Base-by-base conservation (phyloP, 2,113 vertebrate genomes). In the Pseudonaja textilis region DNA sequence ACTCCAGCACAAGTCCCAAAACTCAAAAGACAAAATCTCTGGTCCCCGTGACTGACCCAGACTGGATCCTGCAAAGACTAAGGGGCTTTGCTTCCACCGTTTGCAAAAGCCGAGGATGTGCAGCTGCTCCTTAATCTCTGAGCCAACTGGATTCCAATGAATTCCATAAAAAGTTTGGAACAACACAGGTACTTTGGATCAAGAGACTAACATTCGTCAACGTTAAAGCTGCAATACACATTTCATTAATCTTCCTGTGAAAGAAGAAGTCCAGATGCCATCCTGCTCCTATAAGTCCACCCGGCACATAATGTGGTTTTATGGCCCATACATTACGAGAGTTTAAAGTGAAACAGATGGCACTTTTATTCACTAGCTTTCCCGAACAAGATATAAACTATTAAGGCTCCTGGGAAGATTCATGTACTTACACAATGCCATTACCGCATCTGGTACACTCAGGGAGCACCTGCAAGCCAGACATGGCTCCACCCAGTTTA, bases 361-460 rank as follows among this genome's bases (percentile, higher is more conserved):
- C 20, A 45, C 26, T 56, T 87, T 87, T 85, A 90, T 87, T 59
- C 25, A 18, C 86, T 86, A 52, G 42, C 39, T 92, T 74, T 57
- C 34, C 6, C 81, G 55, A 87, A 74, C 16, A 47, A 45, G 90
- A 87, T 29, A 11, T 11, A 0, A 0, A 14, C 3, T 16, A 0
- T 0, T 25, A 12, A 89, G 54, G 50, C 55, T 50, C 4, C 64
- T 0, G 0, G 20, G 1, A 0, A 4, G 87, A 2, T 0, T 34
- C 0, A 2, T 23, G 22, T 97, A 99, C 99, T 99, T 93, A 99
- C 99, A 99, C 99, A 2, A 99, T 99, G 91, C 99, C 99, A 0
- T 98, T 99, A 55, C 97, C 97, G 18, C 99, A 99, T 97, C 99
- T 98, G 7, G 98, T 99, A 96, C 99, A 99, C 96, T 99, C 98